A percentile compares a stretch with the other conserved stretches of the same genome.
phyloP scores from a whole-genome alignment of 2,888 invertebrate species.

The Eupsilia transversa region DNA sequence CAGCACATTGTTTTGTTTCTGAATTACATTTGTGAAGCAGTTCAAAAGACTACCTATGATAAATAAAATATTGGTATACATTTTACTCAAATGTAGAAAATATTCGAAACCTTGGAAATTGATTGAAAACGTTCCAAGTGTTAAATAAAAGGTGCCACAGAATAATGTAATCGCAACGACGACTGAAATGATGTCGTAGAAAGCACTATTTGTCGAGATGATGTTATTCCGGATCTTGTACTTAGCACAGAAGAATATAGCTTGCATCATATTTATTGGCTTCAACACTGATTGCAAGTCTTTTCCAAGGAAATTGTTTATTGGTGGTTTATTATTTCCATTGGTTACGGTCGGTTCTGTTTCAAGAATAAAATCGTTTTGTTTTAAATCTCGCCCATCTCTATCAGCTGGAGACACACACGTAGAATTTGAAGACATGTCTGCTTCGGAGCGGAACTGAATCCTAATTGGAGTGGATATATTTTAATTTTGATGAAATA shows the following conservation, averaged over 20 bases:
- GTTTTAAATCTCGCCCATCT: background rate
- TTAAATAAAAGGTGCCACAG: background rate
- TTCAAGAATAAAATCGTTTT: background rate
- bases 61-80: background rate
- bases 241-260: background rate
- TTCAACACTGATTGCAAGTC: background rate
- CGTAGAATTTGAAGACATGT: background rate
- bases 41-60: background rate
- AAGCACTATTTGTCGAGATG: background rate
- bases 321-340: background rate
- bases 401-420: background rate
- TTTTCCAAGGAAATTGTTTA: background rate
- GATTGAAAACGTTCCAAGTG: background rate
- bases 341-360: background rate
- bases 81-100: no score
- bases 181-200: background rate
- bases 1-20: slow-evolving; percentile 11
- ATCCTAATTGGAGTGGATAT: background rate
- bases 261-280: background rate
- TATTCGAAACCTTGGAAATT: background rate
- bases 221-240: background rate
- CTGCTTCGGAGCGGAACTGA: background rate
- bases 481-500: background rate
- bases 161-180: background rate
- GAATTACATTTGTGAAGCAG: slow-evolving; percentile 8